These are phyloP conservation scores for Octodonta nipae DNA, from an alignment of 2,888 invertebrate genomes.

Conservation along the genomic window DNA sequence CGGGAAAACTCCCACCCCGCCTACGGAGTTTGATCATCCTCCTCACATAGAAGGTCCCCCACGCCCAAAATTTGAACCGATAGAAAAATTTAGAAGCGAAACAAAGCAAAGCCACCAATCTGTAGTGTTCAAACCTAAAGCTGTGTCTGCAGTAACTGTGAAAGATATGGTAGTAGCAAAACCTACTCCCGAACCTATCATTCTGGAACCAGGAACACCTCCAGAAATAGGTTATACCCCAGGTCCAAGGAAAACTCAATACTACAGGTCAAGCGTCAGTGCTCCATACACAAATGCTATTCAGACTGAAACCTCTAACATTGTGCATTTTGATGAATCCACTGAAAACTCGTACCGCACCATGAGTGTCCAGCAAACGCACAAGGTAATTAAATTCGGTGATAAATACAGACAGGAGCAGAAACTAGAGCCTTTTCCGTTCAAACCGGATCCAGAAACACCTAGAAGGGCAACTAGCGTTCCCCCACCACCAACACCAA, in stretches of 20 bases:
- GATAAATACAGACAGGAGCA: constrained; percentile 33
- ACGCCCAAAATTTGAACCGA: constrained; percentile 47
- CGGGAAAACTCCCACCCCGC: constrained; percentile 42
- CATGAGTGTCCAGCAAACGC: constrained; percentile 56
- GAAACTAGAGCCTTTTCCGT: constrained; percentile 37
- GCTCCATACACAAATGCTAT: constrained; percentile 47
- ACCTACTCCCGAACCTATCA: constrained; percentile 25
- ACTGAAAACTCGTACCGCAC: constrained; percentile 51
- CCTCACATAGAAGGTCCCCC: constrained; percentile 33
- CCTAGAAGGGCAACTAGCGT: constrained; percentile 29
- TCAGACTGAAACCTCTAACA: constrained; percentile 54
- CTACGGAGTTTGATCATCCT: constrained; percentile 44
- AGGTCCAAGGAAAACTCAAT: constrained; percentile 38
- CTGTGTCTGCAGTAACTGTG: constrained; percentile 32
- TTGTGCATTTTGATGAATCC: constrained; percentile 57
- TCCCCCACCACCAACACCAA: constrained; percentile 45
- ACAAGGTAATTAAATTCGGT: constrained; percentile 53
- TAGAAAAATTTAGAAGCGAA: constrained; percentile 36
- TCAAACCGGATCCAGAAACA: constrained; percentile 34
- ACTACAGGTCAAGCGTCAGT: constrained; percentile 42
- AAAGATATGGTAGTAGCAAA: constrained; percentile 28
- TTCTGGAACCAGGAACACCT: constrained; percentile 44
- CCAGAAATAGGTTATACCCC: constrained; percentile 46
- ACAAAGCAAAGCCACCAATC: constrained; percentile 33
- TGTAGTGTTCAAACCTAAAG: constrained; percentile 41